Percentiles rank a stretch among this genome's conserved stretches.
Conservation (phyloP, 2,888 invertebrate genomes). For the Nephrocerus scutellatus region DNA sequence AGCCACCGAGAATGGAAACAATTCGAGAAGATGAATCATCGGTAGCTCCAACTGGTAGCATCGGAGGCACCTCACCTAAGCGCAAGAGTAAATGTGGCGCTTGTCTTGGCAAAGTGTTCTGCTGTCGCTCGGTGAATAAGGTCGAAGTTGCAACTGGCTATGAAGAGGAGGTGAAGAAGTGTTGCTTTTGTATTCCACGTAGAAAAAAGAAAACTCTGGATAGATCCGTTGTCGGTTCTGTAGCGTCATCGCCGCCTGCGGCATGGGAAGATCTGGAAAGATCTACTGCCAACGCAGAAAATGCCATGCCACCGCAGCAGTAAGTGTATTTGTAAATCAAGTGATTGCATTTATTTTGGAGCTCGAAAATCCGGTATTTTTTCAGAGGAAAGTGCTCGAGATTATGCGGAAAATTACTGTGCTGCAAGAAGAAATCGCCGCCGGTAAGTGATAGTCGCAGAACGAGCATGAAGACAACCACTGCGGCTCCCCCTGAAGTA, state of each 20-base stretch:
- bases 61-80: slow-evolving; percentile 22
- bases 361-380: slow-evolving; percentile 4
- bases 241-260: slow-evolving; percentile 25
- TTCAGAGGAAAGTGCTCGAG: slow-evolving; percentile 42
- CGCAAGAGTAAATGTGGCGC: slow-evolving; percentile 40
- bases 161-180: slow-evolving; percentile 38
- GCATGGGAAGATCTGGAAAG: slow-evolving; percentile 43
- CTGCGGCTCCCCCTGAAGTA: slow-evolving; percentile 58
- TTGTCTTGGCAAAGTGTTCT: slow-evolving; percentile 44
- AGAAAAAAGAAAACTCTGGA: slow-evolving; percentile 28
- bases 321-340: slow-evolving; percentile 1
- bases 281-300: no score
- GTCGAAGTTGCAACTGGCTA: slow-evolving; percentile 41
- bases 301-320: no score
- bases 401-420: slow-evolving; percentile 39
- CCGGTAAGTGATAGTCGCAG: slow-evolving; percentile 50
- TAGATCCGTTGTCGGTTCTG: slow-evolving; percentile 16
- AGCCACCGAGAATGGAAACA: slow-evolving; percentile 24
- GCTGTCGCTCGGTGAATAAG: slow-evolving; percentile 46
- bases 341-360: not conserved
- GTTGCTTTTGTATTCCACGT: slow-evolving; percentile 47
- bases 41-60: slow-evolving; percentile 11
- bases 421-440: slow-evolving; percentile 49
- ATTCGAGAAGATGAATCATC: slow-evolving; percentile 23
- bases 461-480: slow-evolving; percentile 50